Conservation (phyloP, 1,140 invertebrate genomes). For the Metopolophium dirhodum region DNA sequence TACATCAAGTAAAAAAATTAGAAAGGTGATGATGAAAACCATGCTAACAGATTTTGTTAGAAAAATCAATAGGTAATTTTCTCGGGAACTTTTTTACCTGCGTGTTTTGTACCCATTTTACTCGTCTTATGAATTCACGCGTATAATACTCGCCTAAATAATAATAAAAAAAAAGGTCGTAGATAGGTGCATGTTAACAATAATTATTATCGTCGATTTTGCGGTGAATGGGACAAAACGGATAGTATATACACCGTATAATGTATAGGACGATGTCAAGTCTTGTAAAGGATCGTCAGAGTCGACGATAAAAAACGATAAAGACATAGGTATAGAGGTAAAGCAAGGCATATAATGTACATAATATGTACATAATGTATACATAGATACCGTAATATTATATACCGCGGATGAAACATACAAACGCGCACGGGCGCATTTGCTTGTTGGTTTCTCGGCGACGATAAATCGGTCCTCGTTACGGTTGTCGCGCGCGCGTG, state of each 20-base stretch:
- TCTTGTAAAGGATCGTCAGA: neutral
- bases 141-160: neutral
- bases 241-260: neutral
- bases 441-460: slow-evolving; percentile 56
- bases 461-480: slow-evolving; percentile 57
- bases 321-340: too few relatives aligned
- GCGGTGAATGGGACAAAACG: neutral
- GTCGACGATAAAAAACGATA: neutral
- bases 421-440: slow-evolving; percentile 2
- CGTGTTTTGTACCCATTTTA: neutral
- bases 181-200: neutral
- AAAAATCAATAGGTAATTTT: too few relatives aligned
- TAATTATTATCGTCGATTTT: neutral
- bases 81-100: too few relatives aligned
- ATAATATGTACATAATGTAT: neutral
- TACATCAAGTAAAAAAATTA: too few relatives aligned
- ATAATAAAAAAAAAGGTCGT: neutral
- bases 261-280: neutral
- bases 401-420: neutral
- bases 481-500: slow-evolving; percentile 12
- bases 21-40: too few relatives aligned
- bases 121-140: neutral
- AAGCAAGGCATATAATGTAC: neutral
- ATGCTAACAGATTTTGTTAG: too few relatives aligned
- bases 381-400: neutral